These are phyloP conservation scores for Saccostrea cuccullata DNA, from an alignment of 1,140 invertebrate species.

Conservation along the genomic window DNA sequence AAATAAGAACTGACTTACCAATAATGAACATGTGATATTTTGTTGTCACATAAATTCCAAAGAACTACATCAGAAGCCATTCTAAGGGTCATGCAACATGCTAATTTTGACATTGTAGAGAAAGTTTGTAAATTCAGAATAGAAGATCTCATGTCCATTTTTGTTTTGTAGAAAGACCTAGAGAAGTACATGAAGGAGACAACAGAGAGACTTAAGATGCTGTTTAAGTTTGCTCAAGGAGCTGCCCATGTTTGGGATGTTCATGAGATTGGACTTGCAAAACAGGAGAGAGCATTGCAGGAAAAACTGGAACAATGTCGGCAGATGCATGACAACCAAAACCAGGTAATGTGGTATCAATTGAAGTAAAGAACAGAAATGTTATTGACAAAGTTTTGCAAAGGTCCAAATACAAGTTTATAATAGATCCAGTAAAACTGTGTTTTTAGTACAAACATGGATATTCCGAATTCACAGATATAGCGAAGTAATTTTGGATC, in stretches of 20 bases:
- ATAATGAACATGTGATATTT: too few species aligned
- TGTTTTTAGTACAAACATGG: too few species aligned
- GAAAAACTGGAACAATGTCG: constrained; percentile 76
- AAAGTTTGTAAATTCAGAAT: not conserved
- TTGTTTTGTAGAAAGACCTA: constrained; percentile 69
- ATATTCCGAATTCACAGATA: too few species aligned
- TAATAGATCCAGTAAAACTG: too few species aligned
- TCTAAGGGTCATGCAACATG: too few species aligned
- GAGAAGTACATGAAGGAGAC: constrained; percentile 71
- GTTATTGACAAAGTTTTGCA: not conserved
- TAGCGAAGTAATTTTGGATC: too few species aligned
- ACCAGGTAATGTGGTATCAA: constrained; percentile 68
- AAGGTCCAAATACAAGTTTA: not conserved
- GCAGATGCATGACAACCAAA: constrained; percentile 74
- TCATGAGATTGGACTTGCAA: constrained; percentile 77
- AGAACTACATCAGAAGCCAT: too few species aligned
- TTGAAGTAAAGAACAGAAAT: not conserved
- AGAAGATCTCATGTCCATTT: not conserved
- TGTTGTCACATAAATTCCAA: too few species aligned
- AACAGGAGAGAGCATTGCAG: constrained; percentile 75
- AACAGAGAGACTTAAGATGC: constrained; percentile 67
- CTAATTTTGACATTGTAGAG: too few species aligned
- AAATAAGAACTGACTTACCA: too few species aligned
- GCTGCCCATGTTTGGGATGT: constrained; percentile 78
- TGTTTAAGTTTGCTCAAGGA: constrained; percentile 77